Base-by-base conservation (phyloP, 2,797 vertebrate genomes). In the Limosa lapponica region DNA sequence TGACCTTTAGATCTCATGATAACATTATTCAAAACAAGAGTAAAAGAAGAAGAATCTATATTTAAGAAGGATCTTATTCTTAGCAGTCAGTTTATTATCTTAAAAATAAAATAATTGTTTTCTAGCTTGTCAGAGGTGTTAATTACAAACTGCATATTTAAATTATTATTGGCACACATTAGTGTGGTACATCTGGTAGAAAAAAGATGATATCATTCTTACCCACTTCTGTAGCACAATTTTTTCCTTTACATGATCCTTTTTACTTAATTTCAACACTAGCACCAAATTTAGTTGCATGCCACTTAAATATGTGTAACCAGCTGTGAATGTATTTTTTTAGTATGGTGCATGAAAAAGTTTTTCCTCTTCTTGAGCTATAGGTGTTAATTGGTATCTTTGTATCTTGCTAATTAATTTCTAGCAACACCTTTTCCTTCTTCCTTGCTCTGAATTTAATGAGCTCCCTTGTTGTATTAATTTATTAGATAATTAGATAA, bases 321-420 rank as follows among this genome's bases (percentile, higher is more conserved):
- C 98, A 98, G 97, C 97, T 98, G 97, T 95, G 97, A 97, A 97
- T 97, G 94, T 96, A 94, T 94, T 98, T 98, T 98, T 97, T 97
- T 93, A 94, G 82, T 90, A 91, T 80, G 73, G 55, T 74, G 64
- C 65, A 94, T 89, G 71, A 95, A 97, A 97, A 97, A 82, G 34
- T 91, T 81, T 67, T 87, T 93, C 87, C 80, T 96, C 91, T 88
- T 94, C 70, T 92, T 96, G 65, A 97, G 96, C 92, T 96, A 89
- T 97, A 98, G 92, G 98, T 99, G 98, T 98, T 99, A 99, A 99
- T 99, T 99, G 98, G 98, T 98, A 96, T 98, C 98, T 98, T 97
- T 98, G 96, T 98, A 98, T 98, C 98, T 98, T 98, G 98, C 98
- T 98, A 98, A 99, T 99, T 98, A 98, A 98, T 96, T 98, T 98